Percentiles rank a stretch among this genome's conserved stretches.
Conservation (phyloP, 2,797 vertebrate genomes). For the Spinibarbus caldwelli region DNA sequence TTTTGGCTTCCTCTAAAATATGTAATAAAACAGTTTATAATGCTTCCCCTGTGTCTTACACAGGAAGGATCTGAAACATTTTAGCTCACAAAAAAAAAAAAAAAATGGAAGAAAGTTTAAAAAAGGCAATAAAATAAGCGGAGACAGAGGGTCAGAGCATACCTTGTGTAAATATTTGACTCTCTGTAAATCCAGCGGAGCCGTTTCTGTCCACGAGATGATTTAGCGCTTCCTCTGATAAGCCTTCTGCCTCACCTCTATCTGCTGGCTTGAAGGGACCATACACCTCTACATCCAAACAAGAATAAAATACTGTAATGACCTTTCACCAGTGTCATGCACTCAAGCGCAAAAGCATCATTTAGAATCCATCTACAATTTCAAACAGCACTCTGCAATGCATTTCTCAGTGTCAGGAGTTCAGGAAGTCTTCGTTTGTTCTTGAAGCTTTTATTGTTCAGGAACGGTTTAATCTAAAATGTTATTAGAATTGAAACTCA, state of each 20-base stretch:
- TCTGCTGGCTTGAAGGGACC: constrained; percentile 42
- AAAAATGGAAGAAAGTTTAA: constrained; percentile 54
- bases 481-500: constrained; percentile 4
- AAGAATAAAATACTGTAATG: constrained; percentile 51
- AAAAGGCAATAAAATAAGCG: constrained; percentile 54
- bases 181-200: constrained; percentile 74
- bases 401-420: constrained; percentile 28
- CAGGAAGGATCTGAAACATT: constrained; percentile 74
- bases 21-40: constrained; percentile 79
- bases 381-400: constrained; percentile 22
- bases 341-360: constrained; percentile 32
- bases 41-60: constrained; percentile 69
- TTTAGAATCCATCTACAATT: constrained; percentile 28
- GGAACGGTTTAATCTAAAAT: constrained; percentile 28
- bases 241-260: constrained; percentile 64
- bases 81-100: constrained; percentile 54
- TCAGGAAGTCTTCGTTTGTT: background rate
- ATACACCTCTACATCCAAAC: constrained; percentile 49
- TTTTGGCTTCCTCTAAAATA: constrained; percentile 77
- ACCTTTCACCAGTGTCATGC: constrained; percentile 46
- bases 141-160: constrained; percentile 69
- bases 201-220: constrained; percentile 67
- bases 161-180: constrained; percentile 83
- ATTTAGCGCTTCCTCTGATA: constrained; percentile 75
- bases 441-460: background rate